Percentiles rank a stretch among this genome's conserved stretches.
Conservation (phyloP, 1,140 invertebrate species). For the Andrena cerasifolii region DNA sequence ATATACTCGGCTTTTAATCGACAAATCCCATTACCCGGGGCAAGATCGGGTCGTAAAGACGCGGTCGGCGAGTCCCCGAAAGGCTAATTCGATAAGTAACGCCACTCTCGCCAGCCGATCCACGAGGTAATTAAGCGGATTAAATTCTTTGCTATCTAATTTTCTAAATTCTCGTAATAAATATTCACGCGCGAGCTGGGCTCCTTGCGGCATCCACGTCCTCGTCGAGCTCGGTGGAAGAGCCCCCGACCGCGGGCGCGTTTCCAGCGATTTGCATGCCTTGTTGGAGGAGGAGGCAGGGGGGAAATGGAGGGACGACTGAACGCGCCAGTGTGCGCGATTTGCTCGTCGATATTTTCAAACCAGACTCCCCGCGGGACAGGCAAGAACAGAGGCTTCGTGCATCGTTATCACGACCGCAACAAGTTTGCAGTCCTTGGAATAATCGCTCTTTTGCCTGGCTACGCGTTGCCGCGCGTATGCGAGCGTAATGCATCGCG, state of each 20-base stretch:
- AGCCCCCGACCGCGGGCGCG: background rate
- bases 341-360: slow-evolving; percentile 12
- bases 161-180: background rate
- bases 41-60: slow-evolving; percentile 4
- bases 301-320: background rate
- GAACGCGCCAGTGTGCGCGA: background rate
- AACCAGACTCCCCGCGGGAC: slow-evolving; percentile 4
- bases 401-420: slow-evolving; percentile 23
- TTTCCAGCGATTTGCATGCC: background rate
- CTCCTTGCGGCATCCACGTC: background rate
- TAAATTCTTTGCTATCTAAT: background rate
- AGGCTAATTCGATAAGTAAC: background rate
- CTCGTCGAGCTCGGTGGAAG: background rate
- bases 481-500: slow-evolving; percentile 49
- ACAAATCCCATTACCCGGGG: background rate
- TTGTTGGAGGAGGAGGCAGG: background rate
- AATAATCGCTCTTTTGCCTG: slow-evolving; percentile 49
- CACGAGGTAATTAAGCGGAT: background rate
- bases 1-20: background rate
- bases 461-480: slow-evolving; percentile 33
- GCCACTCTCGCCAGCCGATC: background rate
- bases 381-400: slow-evolving; percentile 8
- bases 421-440: slow-evolving; percentile 52
- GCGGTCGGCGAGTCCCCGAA: background rate
- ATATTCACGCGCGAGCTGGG: background rate